phyloP scores from a whole-genome alignment of 2,888 invertebrate species.

The Zygothrica quintamaculata region DNA sequence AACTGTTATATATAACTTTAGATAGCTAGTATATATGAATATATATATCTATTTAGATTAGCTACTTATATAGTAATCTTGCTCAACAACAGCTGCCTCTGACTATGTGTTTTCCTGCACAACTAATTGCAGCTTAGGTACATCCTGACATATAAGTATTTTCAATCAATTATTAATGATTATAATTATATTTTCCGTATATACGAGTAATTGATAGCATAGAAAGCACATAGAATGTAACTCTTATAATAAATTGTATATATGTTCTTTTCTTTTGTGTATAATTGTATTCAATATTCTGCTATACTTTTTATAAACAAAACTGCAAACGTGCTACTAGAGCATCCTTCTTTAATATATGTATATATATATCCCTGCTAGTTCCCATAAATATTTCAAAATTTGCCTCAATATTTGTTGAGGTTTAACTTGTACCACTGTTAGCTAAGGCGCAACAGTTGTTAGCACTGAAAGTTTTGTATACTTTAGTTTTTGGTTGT shows the following conservation, averaged over 20 bases:
- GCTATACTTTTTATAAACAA: no score
- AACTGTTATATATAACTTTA: conserved; percentile 9
- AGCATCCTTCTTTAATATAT: conserved; percentile 51
- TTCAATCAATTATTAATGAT: no score
- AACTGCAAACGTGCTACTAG: conserved; percentile 15
- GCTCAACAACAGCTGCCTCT: no score
- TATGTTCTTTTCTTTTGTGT: conserved; percentile 6
- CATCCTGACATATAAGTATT: conserved; percentile 44
- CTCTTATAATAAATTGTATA: background rate
- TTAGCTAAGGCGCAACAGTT: conserved; percentile 29
- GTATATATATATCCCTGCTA: conserved; percentile 73
- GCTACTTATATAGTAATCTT: background rate
- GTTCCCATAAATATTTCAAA: conserved; percentile 43
- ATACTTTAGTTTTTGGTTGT: conserved; percentile 54
- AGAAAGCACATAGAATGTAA: conserved; percentile 41
- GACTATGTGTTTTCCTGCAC: conserved; percentile 1
- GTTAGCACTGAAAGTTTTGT: conserved; percentile 12
- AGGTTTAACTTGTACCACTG: background rate
- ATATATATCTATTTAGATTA: conserved; percentile 2
- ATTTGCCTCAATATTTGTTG: background rate
- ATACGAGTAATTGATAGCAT: conserved; percentile 47
- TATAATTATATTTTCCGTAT: conserved; percentile 23
- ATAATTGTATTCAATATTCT: conserved; percentile 19
- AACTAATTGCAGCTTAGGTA: conserved; percentile 40
- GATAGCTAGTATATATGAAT: conserved; percentile 10